These are phyloP conservation scores for Tholera decimalis DNA, from an alignment of 2,888 invertebrate genomes.

Conservation along the genomic window DNA sequence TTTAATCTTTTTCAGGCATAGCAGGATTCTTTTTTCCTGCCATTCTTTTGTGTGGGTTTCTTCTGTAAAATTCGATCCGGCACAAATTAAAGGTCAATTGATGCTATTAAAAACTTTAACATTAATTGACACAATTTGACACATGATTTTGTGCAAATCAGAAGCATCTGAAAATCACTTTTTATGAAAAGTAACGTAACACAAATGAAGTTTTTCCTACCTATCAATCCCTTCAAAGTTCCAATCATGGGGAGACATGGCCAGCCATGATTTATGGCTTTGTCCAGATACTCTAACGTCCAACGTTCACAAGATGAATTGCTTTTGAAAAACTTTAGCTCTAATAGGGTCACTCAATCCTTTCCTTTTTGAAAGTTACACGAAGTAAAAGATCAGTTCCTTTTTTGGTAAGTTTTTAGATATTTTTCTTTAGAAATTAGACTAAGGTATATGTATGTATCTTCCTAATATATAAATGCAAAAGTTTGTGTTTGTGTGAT, in stretches of 20 bases:
- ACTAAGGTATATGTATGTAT: not conserved
- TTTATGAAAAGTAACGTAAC: slow-evolving; percentile 25
- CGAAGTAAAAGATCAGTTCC: slow-evolving; percentile 13
- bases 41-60: too few species aligned
- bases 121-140: too few species aligned
- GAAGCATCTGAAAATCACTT: not conserved
- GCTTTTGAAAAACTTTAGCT: slow-evolving; percentile 48
- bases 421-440: not conserved
- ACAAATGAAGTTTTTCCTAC: slow-evolving; percentile 44
- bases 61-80: too few species aligned
- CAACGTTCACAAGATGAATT: slow-evolving; percentile 68
- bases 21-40: too few species aligned
- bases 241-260: slow-evolving; percentile 52
- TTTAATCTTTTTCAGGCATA: too few species aligned
- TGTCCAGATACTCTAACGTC: slow-evolving; percentile 44
- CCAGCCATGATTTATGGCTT: slow-evolving; percentile 69
- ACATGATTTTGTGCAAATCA: too few species aligned
- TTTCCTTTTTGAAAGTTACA: slow-evolving; percentile 39
- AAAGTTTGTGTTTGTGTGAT: too few species aligned
- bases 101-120: too few species aligned
- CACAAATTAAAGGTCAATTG: too few species aligned
- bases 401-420: slow-evolving; percentile 2
- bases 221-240: slow-evolving; percentile 29
- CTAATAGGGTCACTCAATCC: slow-evolving; percentile 26
- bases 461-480: too few species aligned